Evolutionary conservation across 2,888 invertebrate genomes (phyloP).

Genomic region (Oscheius onirici): DNA sequence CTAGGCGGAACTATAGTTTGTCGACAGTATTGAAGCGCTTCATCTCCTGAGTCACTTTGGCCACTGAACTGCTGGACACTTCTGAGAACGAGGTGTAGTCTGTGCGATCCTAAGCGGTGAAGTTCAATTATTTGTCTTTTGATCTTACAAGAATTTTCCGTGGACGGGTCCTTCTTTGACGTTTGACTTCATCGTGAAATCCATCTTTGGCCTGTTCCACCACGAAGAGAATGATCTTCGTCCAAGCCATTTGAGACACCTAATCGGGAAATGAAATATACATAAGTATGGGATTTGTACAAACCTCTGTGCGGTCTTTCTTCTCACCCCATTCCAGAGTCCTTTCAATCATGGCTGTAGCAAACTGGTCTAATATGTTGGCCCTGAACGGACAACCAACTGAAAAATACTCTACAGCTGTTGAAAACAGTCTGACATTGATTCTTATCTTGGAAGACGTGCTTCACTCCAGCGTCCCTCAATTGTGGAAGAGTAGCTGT

Average conservation of each 20-base stretch:
- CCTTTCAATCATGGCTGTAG: constrained; percentile 53
- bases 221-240: constrained; percentile 59
- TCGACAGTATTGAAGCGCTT: constrained; percentile 47
- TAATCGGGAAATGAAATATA: constrained; percentile 9
- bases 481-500: constrained; percentile 43
- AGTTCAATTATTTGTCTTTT: background rate
- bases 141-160: constrained; percentile 33
- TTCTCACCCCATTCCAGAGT: constrained; percentile 60
- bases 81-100: constrained; percentile 39
- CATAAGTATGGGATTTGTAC: background rate
- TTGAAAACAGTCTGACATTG: constrained; percentile 39
- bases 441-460: constrained; percentile 42
- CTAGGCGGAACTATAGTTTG: constrained; percentile 26
- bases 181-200: constrained; percentile 51
- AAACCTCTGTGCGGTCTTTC: constrained; percentile 52
- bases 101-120: constrained; percentile 16
- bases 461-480: constrained; percentile 50
- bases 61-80: constrained; percentile 29
- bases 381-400: constrained; percentile 53
- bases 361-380: constrained; percentile 54
- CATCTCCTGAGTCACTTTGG: constrained; percentile 31
- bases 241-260: constrained; percentile 58
- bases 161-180: constrained; percentile 39
- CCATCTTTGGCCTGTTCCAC: constrained; percentile 56
- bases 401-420: constrained; percentile 32